Evolutionary conservation across 2,797 vertebrate species (phyloP), one percentile per base, ranked within the genome.

Genomic region (Xiphorhynchus erythropygius): DNA sequence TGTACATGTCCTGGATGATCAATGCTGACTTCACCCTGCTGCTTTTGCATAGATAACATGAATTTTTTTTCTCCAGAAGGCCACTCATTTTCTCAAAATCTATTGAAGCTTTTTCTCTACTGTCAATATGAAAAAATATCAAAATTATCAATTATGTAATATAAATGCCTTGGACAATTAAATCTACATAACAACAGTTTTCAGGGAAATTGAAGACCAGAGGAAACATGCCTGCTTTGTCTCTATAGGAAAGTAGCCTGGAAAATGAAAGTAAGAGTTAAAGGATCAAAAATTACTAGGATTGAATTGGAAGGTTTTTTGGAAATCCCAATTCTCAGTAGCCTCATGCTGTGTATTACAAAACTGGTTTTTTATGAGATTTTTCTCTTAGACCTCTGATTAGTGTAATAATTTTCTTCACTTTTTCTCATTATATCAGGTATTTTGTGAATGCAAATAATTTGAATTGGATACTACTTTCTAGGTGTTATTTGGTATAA

Each of bases 401-500:
- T 68, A 77, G 32, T 35, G 18, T 56, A 85, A 77, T 67, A 5
- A 60, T 56, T 90, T 90, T 81, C 64, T 80, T 10, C 10, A 88
- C n/a, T 30, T 84, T 65, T 80, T 60, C 23, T 56, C 32, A 63
- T 94, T 77, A 80, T 70, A 64, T 44, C 18, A 71, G 23, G 16
- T 77, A 32, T 80, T 86, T 74, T 83, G 9, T 64, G 14, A 80
- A 52, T 74, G 47, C 17, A 57, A 81, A 65, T 88, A 67, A 63
- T 53, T 57, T 60, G 39, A 83, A 63, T 30, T 49, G 5, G 23
- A 44, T 88, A 42, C 7, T 8, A 47, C 44, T 80, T 91, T 77
- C 33, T 69, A 59, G 28, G 22, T 50, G 15, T 81, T 57, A 86
- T 68, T 88, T 91, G 9, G 32, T 74, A 37, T 86, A 90, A 74